Evolutionary conservation across 1,140 invertebrate genomes (phyloP), one percentile per base, ranked within the genome.

Genomic region (Pogonus chalceus): DNA sequence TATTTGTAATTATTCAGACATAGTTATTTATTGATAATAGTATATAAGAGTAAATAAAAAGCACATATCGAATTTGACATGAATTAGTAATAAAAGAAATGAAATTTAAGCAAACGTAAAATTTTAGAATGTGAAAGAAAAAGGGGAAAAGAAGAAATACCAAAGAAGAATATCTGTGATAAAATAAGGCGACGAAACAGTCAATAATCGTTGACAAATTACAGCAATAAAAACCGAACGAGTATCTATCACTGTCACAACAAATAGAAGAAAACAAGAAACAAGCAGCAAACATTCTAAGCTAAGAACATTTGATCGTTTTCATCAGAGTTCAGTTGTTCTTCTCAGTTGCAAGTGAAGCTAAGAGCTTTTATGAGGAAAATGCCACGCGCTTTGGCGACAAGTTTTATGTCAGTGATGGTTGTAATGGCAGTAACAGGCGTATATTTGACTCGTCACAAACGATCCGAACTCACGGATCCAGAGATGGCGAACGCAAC

Each of bases 351-450:
- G 35, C 35, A 18, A 37, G 14, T 23, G 21, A 26, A n/a, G n/a
- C n/a, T n/a, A n/a, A n/a, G n/a, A n/a, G n/a, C n/a, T n/a, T n/a
- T 20, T 23, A 51, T 22, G 20, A 4, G 7, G 3, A 57, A 49
- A 49, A 57, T 59, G 57, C 31, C 56, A 1, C 58, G 60, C 53
- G 51, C 60, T 2, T 53, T 49, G 10, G 52, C 60, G 14, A 54
- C 64, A 14, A 49, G 60, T 18, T 31, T 66, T 2, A 51, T 62
- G 9, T 61, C 61, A 0, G 56, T 57, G 2, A 49, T 66, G 2
- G 57, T 66, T 1, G 63, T 66, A 18, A 58, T 66, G 53, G 63
- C 65, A 2, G 61, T 60, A 59, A 64, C 63, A 0, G 63, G 65
- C 9, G 56, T 65, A 10, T 66, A 65, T 49, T 53, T 63, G 4